These are phyloP conservation scores for Agrilus cyanescens DNA, from an alignment of 2,888 invertebrate genomes.

Conservation along the genomic window DNA sequence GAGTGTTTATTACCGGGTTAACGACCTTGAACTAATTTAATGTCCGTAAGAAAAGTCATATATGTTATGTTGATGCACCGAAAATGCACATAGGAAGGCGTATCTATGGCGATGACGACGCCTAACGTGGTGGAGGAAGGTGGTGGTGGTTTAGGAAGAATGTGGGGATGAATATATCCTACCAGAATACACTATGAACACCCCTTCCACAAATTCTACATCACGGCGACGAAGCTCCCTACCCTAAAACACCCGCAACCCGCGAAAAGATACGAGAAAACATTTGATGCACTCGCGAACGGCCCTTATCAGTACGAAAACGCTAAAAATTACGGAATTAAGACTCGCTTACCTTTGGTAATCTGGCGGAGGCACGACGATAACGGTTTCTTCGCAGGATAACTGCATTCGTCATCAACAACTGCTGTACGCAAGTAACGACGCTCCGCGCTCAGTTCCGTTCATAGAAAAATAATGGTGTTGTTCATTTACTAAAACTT, in stretches of 20 bases:
- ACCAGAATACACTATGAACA: slow-evolving; percentile 37
- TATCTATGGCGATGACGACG: slow-evolving; percentile 35
- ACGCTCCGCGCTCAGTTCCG: slow-evolving; percentile 27
- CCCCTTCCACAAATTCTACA: slow-evolving; percentile 39
- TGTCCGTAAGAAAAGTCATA: slow-evolving; percentile 9
- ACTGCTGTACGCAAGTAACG: slow-evolving; percentile 27
- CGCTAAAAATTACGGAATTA: slow-evolving; percentile 8
- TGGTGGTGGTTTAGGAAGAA: slow-evolving; percentile 36
- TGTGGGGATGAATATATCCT: slow-evolving; percentile 40
- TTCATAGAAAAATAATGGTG: slow-evolving; percentile 12
- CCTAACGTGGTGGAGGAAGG: slow-evolving; percentile 35
- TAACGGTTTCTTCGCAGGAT: slow-evolving; percentile 19
- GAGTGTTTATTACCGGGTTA: slow-evolving; percentile 23
- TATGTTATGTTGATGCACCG: slow-evolving; percentile 2
- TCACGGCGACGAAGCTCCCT: slow-evolving; percentile 39
- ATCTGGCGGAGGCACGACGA: slow-evolving; percentile 9
- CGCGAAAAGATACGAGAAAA: slow-evolving; percentile 33
- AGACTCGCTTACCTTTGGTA: slow-evolving; percentile 12
- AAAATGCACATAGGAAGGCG: slow-evolving; percentile 10
- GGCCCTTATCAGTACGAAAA: slow-evolving; percentile 19
- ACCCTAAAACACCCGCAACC: slow-evolving; percentile 35
- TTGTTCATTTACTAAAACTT: too few species aligned
- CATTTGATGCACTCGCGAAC: slow-evolving; percentile 25
- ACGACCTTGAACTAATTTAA: slow-evolving; percentile 28
- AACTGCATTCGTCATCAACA: slow-evolving; percentile 29